Evolutionary conservation across 2,888 invertebrate genomes (phyloP), one percentile per base, ranked within the genome.

Genomic region (Charanyca ferruginea): DNA sequence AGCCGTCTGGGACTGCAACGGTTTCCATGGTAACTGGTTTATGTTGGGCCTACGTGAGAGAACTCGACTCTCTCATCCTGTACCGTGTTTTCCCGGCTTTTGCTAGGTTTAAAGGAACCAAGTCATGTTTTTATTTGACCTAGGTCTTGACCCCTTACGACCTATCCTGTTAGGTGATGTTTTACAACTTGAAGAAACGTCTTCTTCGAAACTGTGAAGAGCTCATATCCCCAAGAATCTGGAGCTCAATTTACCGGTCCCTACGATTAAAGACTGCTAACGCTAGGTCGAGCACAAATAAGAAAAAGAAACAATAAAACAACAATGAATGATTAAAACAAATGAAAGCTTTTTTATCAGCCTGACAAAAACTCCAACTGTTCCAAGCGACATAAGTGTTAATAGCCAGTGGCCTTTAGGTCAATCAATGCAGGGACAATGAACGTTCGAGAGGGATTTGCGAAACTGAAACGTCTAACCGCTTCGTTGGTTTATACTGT

Each of bases 1-100:
- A 20, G 69, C 35, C 76, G 76, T 72, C 71, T 68, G 69, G 59
- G 45, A 35, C 22, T 58, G 71, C 71, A 76, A 76, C 71, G 77
- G 77, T 70, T 62, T 64, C 52, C 64, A 77, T 70, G 47, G 61
- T 62, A 75, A 79, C 80, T 66, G 75, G 75, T 73, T 73, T 74
- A 41, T 48, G 54, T 28, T 25, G 28, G 42, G 63, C 60, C 48
- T 61, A 54, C 77, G 52, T 69, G 72, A 75, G 54, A 66, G 75
- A 66, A 68, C 53, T 68, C 62, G 49, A 64, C 68, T 65, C 73
- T 65, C 65, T 22, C 52, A 68, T 73, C 66, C 73, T 65, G 73
- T 52, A 32, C 32, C 32, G 32, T 32, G 23, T 73, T 68, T 68
- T 48, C 73, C 73, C 18, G 65, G 18, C 48, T 53, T 16, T 35